phyloP scores from a whole-genome alignment of 2,888 invertebrate species.

The Drosophila rellima region DNA sequence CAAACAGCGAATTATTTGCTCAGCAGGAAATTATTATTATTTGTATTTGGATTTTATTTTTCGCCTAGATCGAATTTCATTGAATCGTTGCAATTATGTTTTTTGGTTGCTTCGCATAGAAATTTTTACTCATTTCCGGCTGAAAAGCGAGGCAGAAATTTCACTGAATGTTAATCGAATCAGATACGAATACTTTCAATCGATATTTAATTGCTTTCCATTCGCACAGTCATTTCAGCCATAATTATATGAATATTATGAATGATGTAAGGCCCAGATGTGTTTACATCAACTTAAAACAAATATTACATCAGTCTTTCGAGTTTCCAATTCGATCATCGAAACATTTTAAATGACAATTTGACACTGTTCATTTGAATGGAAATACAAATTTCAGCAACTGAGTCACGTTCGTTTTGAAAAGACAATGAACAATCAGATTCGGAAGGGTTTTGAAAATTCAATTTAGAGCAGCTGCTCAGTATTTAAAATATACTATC shows the following conservation, averaged over 20 bases:
- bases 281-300: constrained; percentile 1
- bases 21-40: constrained; percentile 68
- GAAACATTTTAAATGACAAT: neutral
- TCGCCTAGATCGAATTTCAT: constrained; percentile 65
- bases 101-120: constrained; percentile 5
- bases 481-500: constrained; percentile 22
- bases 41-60: neutral
- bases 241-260: neutral
- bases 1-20: constrained; percentile 61
- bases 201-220: constrained; percentile 14
- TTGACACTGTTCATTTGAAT: neutral
- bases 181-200: constrained; percentile 1
- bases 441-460: constrained; percentile 20
- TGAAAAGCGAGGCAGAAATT: constrained; percentile 2
- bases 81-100: constrained; percentile 70
- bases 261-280: neutral
- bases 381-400: constrained; percentile 51
- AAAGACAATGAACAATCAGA: neutral
- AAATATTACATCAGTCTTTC: neutral
- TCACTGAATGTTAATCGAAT: constrained; percentile 3
- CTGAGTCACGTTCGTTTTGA: constrained; percentile 72
- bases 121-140: constrained; percentile 11
- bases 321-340: neutral
- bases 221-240: neutral
- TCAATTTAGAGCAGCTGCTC: constrained; percentile 57